Conservation (phyloP, 2,888 invertebrate species). For the Drosophila silvestris region DNA sequence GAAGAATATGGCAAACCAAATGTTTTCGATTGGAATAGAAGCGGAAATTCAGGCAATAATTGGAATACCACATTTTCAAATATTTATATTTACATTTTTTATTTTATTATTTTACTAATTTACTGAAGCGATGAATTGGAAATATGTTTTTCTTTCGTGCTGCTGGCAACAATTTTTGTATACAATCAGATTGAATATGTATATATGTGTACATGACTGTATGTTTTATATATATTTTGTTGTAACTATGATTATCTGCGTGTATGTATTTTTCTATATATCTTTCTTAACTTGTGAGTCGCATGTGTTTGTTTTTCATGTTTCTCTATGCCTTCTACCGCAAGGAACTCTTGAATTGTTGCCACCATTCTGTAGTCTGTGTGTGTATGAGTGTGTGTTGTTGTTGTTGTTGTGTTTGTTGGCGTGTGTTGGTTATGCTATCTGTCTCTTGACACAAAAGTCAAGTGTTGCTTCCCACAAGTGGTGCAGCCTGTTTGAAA, state of each 20-base stretch:
- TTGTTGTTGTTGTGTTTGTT: conserved; percentile 14
- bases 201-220: neutral
- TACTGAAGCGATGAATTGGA: neutral
- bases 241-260: neutral
- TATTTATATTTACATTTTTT: neutral
- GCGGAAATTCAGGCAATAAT: neutral
- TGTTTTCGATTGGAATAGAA: neutral
- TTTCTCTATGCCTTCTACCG: conserved; percentile 16
- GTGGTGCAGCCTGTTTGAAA: conserved; percentile 60
- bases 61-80: neutral
- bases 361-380: conserved; percentile 39
- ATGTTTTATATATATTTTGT: neutral
- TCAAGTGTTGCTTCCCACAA: conserved; percentile 75
- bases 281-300: conserved; percentile 3
- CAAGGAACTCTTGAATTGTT: conserved; percentile 44
- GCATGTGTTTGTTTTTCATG: conserved; percentile 48
- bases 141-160: neutral
- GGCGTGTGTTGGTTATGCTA: conserved; percentile 23
- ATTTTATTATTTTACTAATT: neutral
- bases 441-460: conserved; percentile 74
- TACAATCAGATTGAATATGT: neutral
- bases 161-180: neutral
- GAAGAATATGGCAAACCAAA: neutral
- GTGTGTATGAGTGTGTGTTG: conserved; percentile 22
- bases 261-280: neutral